Evolutionary conservation across 2,113 vertebrate species (phyloP).

Genomic region (Eulemur rufifrons): DNA sequence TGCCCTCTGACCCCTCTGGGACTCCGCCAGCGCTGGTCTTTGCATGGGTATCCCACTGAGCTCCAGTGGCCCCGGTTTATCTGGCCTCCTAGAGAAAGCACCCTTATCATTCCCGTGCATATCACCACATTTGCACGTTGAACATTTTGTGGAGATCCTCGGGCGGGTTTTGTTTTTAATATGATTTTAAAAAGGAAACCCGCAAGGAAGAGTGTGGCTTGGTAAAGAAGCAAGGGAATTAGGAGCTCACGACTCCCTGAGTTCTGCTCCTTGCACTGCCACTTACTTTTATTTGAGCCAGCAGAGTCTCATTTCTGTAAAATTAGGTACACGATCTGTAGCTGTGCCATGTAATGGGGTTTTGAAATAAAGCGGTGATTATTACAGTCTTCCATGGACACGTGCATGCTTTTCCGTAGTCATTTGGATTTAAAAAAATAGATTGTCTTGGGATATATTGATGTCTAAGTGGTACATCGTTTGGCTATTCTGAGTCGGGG

Average conservation of each 20-base stretch:
- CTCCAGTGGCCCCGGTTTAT: background rate
- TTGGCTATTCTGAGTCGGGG: background rate
- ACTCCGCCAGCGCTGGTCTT: background rate
- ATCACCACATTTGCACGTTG: slow-evolving; percentile 54
- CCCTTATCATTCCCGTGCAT: slow-evolving; percentile 49
- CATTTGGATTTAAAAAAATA: background rate
- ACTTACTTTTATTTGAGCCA: background rate
- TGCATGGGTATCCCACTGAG: background rate
- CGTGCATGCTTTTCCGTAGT: background rate
- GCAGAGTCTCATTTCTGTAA: background rate
- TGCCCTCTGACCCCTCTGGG: background rate
- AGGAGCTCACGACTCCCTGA: background rate
- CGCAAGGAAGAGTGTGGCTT: background rate
- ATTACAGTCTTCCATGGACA: background rate
- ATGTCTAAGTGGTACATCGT: background rate
- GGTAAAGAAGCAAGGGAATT: background rate
- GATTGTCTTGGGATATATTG: background rate
- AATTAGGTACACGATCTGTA: background rate
- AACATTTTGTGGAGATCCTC: slow-evolving; percentile 39
- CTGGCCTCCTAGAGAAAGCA: slow-evolving; percentile 44
- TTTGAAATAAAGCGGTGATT: background rate
- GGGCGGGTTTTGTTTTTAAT: background rate
- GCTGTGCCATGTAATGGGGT: background rate
- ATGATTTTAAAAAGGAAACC: background rate
- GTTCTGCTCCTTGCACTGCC: background rate